Percentiles rank a stretch among this genome's conserved stretches.
These are phyloP conservation scores for Morinoia aosen DNA, from an alignment of 2,888 invertebrate species.

Conservation along the genomic window DNA sequence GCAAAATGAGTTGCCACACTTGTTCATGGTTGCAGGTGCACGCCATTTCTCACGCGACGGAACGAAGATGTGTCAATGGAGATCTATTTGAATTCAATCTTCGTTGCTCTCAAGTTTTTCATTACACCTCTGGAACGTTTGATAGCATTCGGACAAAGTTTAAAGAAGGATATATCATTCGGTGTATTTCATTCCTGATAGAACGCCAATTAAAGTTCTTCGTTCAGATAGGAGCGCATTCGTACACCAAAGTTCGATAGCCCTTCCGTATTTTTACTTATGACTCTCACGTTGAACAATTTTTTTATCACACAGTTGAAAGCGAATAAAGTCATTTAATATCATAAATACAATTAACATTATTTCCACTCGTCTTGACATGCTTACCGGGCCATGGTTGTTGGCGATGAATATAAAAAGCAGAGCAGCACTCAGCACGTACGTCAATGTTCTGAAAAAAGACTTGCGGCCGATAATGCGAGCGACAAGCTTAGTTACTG, in stretches of 20 bases:
- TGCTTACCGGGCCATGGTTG: neutral
- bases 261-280: neutral
- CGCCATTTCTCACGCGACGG: too few species aligned
- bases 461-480: neutral
- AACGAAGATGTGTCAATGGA: too few species aligned
- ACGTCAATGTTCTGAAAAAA: neutral
- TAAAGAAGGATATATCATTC: neutral
- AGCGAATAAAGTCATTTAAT: neutral
- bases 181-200: neutral
- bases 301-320: neutral
- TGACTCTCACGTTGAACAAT: neutral
- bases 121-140: too few species aligned
- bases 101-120: too few species aligned
- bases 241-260: neutral
- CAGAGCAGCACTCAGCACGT: neutral
- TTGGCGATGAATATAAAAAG: neutral
- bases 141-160: too few species aligned
- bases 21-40: too few species aligned
- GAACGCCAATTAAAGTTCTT: neutral
- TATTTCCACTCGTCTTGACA: neutral
- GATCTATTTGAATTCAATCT: too few species aligned
- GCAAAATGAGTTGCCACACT: too few species aligned
- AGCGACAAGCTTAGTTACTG: neutral
- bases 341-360: neutral
- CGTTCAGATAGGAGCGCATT: neutral